phyloP scores from a whole-genome alignment of 2,888 invertebrate species.

The Lysandra coridon region DNA sequence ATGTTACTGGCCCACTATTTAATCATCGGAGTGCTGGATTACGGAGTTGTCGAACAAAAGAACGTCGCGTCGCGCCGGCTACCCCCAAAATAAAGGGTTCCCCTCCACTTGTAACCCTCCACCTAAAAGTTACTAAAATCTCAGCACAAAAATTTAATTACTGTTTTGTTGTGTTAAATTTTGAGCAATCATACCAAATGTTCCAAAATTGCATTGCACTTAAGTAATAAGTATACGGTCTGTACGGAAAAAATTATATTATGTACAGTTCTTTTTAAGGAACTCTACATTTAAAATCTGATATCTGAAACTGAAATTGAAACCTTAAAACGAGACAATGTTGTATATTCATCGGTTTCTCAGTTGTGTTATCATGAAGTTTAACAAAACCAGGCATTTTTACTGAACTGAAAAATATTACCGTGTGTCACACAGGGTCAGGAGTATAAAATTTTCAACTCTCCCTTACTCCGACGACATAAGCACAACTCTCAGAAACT shows the following conservation, averaged over 20 bases:
- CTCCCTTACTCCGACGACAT: neutral
- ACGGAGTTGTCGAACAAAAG: conserved; percentile 11
- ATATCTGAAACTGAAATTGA: too few species aligned
- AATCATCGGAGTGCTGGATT: conserved; percentile 24
- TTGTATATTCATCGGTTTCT: too few species aligned
- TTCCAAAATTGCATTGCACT: neutral
- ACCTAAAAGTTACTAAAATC: neutral
- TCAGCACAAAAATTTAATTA: neutral
- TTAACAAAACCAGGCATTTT: too few species aligned
- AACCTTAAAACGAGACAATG: too few species aligned
- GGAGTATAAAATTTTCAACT: neutral
- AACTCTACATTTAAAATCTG: neutral
- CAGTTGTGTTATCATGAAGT: too few species aligned
- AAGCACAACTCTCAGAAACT: neutral
- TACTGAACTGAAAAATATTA: too few species aligned
- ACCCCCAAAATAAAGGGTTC: conserved; percentile 2
- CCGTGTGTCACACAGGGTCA: too few species aligned
- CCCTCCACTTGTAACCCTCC: neutral
- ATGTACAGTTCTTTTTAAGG: neutral
- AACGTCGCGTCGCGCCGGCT: conserved; percentile 21
- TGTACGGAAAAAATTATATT: neutral
- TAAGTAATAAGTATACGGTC: neutral
- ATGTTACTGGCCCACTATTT: conserved; percentile 29
- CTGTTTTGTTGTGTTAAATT: neutral
- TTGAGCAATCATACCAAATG: neutral